Evolutionary conservation across 2,113 vertebrate genomes (phyloP).

Genomic region (Crotalus horridus): DNA sequence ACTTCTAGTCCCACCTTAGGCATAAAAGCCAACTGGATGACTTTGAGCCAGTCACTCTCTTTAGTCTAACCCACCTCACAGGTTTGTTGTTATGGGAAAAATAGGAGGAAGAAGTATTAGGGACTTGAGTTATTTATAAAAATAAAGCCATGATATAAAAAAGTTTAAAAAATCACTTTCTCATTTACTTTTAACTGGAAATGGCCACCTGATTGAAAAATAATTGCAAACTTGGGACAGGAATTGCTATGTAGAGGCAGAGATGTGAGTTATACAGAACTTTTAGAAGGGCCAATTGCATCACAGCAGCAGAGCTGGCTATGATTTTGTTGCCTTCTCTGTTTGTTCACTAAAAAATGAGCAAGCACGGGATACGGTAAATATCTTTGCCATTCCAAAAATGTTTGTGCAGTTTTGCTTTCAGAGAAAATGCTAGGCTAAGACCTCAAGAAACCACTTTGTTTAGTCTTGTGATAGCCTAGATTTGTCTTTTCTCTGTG

Average conservation of each 20-base stretch:
- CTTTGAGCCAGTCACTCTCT: not conserved
- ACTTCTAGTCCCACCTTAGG: not conserved
- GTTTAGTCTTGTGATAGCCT: constrained; percentile 32
- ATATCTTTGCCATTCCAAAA: not conserved
- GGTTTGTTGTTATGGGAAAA: not conserved
- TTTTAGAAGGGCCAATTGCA: not conserved
- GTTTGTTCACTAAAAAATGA: not conserved
- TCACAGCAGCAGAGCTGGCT: not conserved
- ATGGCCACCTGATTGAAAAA: not conserved
- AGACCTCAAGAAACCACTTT: not conserved
- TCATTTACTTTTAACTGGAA: not conserved
- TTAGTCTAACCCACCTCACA: not conserved
- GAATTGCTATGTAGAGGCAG: not conserved
- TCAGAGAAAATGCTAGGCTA: not conserved
- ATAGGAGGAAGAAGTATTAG: not conserved
- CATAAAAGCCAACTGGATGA: not conserved
- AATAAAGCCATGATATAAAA: not conserved
- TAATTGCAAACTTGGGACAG: not conserved
- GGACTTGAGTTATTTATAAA: not conserved
- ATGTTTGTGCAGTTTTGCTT: not conserved
- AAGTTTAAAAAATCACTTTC: not conserved
- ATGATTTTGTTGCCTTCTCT: not conserved
- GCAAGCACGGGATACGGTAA: too few species aligned
- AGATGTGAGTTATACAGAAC: not conserved
- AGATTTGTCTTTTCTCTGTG: constrained; percentile 13